Evolutionary conservation across 2,888 invertebrate genomes (phyloP).

Genomic region (Zaprionus lineosus): DNA sequence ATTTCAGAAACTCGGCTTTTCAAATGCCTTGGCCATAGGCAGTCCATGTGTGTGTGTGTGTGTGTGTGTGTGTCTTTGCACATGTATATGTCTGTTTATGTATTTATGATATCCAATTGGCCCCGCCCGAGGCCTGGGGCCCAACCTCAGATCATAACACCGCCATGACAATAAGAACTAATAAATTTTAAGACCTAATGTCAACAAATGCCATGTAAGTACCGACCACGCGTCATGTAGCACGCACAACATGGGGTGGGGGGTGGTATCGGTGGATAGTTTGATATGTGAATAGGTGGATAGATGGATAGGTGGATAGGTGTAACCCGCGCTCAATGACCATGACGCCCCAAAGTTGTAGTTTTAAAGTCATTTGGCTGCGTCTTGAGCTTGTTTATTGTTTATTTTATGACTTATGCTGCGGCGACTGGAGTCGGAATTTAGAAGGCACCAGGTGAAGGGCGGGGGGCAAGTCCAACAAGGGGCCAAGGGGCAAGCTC

Average conservation of each 20-base stretch:
- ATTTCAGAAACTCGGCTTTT: no score
- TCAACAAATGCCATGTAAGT: conserved; percentile 54
- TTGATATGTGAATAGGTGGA: neutral
- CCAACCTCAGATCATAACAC: conserved; percentile 33
- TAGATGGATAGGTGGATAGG: neutral
- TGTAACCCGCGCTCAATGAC: conserved; percentile 54
- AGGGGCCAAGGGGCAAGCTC: no score
- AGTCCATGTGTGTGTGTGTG: neutral
- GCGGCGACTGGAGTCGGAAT: conserved; percentile 9
- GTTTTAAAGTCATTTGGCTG: conserved; percentile 49
- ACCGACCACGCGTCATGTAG: conserved; percentile 37
- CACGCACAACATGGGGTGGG: conserved; percentile 33
- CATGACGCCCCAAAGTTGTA: conserved; percentile 58
- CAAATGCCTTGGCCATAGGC: neutral
- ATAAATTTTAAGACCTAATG: conserved; percentile 72
- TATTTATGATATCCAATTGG: conserved; percentile 17
- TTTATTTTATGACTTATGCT: conserved; percentile 63
- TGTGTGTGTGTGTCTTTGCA: neutral
- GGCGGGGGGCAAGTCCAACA: no score
- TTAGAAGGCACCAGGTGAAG: no score
- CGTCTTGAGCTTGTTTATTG: conserved; percentile 56
- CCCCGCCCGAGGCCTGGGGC: conserved; percentile 27
- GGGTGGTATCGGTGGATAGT: no score
- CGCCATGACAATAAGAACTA: conserved; percentile 56
- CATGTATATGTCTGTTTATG: neutral